Conservation (phyloP, 2,888 invertebrate species). For the Drepanosiphum platanoidis region DNA sequence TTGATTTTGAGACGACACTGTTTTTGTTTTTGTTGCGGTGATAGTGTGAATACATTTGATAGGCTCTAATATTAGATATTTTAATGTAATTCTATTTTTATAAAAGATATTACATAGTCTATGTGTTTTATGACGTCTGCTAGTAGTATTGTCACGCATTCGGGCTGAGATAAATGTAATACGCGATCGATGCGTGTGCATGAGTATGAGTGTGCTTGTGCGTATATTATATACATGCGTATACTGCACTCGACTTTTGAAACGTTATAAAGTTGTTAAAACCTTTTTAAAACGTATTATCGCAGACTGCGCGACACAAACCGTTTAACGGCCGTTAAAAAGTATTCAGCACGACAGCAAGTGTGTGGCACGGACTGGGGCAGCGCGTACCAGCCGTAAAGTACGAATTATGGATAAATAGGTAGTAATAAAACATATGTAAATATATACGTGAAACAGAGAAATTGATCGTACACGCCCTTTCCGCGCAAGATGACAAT, state of each 20-base stretch:
- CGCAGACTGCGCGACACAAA: not conserved
- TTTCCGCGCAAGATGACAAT: not conserved
- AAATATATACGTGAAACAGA: not conserved
- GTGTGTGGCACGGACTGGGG: not conserved
- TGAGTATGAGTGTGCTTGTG: not conserved
- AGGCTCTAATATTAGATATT: not conserved
- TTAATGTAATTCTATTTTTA: not conserved
- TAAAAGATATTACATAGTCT: not conserved
- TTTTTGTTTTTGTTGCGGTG: too few species aligned
- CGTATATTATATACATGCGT: not conserved
- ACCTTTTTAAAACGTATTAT: slow-evolving; percentile 9
- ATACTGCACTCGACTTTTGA: not conserved
- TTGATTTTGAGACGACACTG: too few species aligned
- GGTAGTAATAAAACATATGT: slow-evolving; percentile 9
- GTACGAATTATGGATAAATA: not conserved
- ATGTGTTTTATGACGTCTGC: not conserved
- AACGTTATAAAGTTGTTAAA: not conserved
- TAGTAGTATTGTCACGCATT: not conserved
- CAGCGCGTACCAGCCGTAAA: not conserved
- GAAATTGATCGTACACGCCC: not conserved
- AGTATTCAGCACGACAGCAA: not conserved
- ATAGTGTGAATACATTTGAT: not conserved
- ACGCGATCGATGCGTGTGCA: too few species aligned
- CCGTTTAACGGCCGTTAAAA: slow-evolving; percentile 22
- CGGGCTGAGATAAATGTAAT: not conserved